Evolutionary conservation across 2,888 invertebrate genomes (phyloP).

Genomic region (Neoascia interrupta): DNA sequence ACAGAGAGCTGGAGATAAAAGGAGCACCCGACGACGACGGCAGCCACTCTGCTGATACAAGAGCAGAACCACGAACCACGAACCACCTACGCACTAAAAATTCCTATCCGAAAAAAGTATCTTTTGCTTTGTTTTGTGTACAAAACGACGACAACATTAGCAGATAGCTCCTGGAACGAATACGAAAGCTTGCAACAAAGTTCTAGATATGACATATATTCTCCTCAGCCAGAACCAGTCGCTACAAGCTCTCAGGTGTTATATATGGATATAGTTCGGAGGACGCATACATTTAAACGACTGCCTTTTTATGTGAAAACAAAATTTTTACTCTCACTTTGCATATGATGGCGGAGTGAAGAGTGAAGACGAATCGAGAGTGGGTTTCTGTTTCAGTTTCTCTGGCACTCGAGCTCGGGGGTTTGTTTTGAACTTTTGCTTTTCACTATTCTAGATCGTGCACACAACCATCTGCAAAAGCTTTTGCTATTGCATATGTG

Average conservation of each 20-base stretch:
- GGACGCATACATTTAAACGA: not conserved
- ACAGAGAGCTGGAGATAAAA: constrained; percentile 27
- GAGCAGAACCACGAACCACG: no score
- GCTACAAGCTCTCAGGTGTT: constrained; percentile 24
- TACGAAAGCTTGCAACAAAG: constrained; percentile 42
- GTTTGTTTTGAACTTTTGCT: constrained; percentile 59
- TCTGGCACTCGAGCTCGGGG: constrained; percentile 4
- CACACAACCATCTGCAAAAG: not conserved
- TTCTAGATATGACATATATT: constrained; percentile 63
- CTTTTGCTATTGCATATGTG: constrained; percentile 8
- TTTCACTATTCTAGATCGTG: constrained; percentile 21
- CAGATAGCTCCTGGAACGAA: constrained; percentile 32
- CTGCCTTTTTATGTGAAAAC: not conserved
- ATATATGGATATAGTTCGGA: constrained; percentile 5
- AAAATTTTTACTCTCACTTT: constrained; percentile 56
- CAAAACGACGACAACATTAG: constrained; percentile 28
- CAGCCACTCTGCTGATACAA: no score
- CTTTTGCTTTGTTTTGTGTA: constrained; percentile 49
- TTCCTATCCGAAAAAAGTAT: constrained; percentile 17
- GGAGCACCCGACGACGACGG: no score
- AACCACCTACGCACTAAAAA: constrained; percentile 64
- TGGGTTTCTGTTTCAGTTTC: no score
- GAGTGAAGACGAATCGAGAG: no score
- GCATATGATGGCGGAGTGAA: no score
- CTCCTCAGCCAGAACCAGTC: constrained; percentile 20